These are phyloP conservation scores for Dreissena rostriformis DNA, from an alignment of 1,140 invertebrate species.

Conservation along the genomic window DNA sequence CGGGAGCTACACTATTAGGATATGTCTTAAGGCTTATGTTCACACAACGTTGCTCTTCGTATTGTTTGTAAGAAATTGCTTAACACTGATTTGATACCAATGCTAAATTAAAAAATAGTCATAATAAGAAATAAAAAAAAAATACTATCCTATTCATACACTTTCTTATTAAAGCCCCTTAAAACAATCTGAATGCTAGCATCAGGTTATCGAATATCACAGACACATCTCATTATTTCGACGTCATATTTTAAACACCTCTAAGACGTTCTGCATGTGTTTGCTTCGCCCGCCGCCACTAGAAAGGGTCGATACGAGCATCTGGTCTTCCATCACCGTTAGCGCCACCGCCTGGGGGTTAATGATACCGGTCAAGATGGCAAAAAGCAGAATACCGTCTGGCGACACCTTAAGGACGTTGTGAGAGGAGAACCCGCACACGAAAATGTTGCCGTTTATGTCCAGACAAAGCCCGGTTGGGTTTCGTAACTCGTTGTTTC, in stretches of 20 bases:
- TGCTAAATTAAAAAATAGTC: too few species aligned
- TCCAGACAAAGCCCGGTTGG: slow-evolving; percentile 51
- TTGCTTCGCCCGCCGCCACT: neutral
- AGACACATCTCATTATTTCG: neutral
- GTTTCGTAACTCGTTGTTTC: slow-evolving; percentile 49
- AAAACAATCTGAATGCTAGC: neutral
- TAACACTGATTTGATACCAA: too few species aligned
- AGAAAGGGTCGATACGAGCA: slow-evolving; percentile 25
- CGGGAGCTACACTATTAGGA: too few species aligned
- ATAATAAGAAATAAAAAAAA: too few species aligned
- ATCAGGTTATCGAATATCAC: neutral
- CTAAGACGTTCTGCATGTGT: slow-evolving; percentile 50
- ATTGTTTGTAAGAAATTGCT: too few species aligned
- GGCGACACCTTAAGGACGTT: slow-evolving; percentile 43
- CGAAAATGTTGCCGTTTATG: slow-evolving; percentile 26
- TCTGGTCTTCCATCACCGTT: slow-evolving; percentile 27
- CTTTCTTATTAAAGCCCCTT: neutral
- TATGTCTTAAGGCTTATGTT: too few species aligned
- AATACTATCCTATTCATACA: too few species aligned
- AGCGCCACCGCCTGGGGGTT: slow-evolving; percentile 48
- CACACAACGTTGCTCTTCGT: too few species aligned
- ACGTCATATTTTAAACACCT: slow-evolving; percentile 41
- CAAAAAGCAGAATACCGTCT: slow-evolving; percentile 28
- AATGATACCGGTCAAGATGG: slow-evolving; percentile 35
- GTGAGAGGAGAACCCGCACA: slow-evolving; percentile 48